Conservation (phyloP, 1,140 invertebrate genomes). For the Zophobas atratus region DNA sequence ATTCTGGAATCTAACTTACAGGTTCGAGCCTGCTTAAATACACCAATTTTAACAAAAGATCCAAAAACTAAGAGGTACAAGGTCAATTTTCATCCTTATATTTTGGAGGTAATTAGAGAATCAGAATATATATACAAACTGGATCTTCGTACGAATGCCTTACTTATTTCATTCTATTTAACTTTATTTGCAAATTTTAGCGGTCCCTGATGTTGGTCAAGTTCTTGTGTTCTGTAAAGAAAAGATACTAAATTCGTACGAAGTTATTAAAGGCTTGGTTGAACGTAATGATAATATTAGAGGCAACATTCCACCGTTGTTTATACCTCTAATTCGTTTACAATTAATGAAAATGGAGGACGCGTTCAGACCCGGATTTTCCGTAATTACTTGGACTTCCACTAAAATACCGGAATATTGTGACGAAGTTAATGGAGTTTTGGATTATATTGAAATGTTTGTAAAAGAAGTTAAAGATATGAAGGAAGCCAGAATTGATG, state of each 20-base stretch:
- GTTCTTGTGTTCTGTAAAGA: conserved; percentile 78
- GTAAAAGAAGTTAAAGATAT: conserved; percentile 82
- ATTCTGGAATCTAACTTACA: conserved; percentile 60
- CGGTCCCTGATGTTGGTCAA: conserved; percentile 77
- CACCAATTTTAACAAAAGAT: conserved; percentile 74
- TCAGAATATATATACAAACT: conserved; percentile 82
- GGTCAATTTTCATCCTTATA: conserved; percentile 80
- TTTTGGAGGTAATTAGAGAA: conserved; percentile 80
- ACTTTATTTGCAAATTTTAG: conserved; percentile 59
- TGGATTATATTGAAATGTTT: conserved; percentile 80
- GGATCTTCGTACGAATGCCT: conserved; percentile 69
- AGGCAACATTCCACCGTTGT: conserved; percentile 74
- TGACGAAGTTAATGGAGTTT: conserved; percentile 71
- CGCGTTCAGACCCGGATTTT: conserved; percentile 83
- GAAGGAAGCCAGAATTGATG: conserved; percentile 83
- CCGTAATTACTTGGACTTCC: conserved; percentile 86
- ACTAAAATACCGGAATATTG: conserved; percentile 79
- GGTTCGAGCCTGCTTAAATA: conserved; percentile 74
- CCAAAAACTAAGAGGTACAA: conserved; percentile 73
- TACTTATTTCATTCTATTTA: conserved; percentile 12
- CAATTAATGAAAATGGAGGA: conserved; percentile 79
- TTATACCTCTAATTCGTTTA: conserved; percentile 79
- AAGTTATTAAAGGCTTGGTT: conserved; percentile 74
- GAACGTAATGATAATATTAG: conserved; percentile 73
- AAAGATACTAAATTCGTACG: conserved; percentile 74